These are phyloP conservation scores for Andrena haemorrhoa DNA, from an alignment of 2,888 invertebrate genomes.

Conservation along the genomic window DNA sequence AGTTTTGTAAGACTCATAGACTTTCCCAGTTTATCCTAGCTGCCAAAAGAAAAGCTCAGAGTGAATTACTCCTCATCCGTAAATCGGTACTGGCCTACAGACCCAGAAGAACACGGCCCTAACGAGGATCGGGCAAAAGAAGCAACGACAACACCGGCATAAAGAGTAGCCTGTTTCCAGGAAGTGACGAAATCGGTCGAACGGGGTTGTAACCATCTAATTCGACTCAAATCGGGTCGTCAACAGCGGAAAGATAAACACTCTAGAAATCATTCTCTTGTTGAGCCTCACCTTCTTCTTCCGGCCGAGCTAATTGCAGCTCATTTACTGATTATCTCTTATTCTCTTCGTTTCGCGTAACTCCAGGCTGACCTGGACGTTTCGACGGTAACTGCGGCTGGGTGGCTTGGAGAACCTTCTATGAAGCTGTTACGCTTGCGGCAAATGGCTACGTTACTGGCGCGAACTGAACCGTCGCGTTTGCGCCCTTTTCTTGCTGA, in stretches of 20 bases:
- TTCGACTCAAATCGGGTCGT: slow-evolving; percentile 39
- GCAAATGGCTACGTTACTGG: slow-evolving; percentile 45
- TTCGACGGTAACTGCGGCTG: slow-evolving; percentile 17
- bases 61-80: slow-evolving; percentile 30
- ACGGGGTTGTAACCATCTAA: slow-evolving; percentile 16
- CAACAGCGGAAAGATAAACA: slow-evolving; percentile 61
- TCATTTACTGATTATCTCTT: slow-evolving; percentile 62
- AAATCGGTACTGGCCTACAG: slow-evolving; percentile 21
- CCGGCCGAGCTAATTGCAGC: slow-evolving; percentile 44
- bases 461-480: slow-evolving; percentile 43
- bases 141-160: slow-evolving; percentile 3
- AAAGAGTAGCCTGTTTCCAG: slow-evolving; percentile 30
- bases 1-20: background rate
- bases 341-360: slow-evolving; percentile 39
- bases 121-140: background rate
- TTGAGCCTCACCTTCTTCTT: background rate
- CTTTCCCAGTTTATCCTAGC: background rate
- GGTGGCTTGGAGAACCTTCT: slow-evolving; percentile 46
- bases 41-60: background rate
- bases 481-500: slow-evolving; percentile 39
- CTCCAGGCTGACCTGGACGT: slow-evolving; percentile 31
- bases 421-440: slow-evolving; percentile 59
- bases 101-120: slow-evolving; percentile 1
- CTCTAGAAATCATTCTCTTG: background rate
- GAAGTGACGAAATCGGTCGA: slow-evolving; percentile 31